Base-by-base conservation (phyloP, 2,888 invertebrate genomes). In the Lasioglossum morio region DNA sequence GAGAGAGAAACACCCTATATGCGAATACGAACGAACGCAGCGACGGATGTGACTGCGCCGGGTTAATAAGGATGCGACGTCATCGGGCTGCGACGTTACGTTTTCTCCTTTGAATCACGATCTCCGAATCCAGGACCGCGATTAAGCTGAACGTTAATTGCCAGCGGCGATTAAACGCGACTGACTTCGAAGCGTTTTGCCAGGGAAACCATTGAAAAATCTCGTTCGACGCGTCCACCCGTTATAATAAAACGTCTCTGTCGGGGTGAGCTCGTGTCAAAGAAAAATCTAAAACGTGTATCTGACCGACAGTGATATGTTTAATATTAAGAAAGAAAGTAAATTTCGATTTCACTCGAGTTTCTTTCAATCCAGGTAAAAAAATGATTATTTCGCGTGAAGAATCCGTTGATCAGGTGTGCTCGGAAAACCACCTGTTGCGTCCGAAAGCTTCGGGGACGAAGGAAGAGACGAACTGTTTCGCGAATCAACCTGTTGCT, bases 41-140 rank as follows among this genome's bases (percentile, higher is more conserved):
- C 84, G 87, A 90, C 92, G 93, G 92, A 93, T 93, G 91, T 91
- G 84, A 89, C 86, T 84, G 80, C 90, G 89, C 86, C 89, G 90
- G 87, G 90, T 92, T 93, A 93, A 93, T 93, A 92, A 93, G 93
- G 93, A 93, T 92, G 92, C 92, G 87, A 91, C 92, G 92, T 92
- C 92, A 93, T 87, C 91, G 84, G 81, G 79, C 81, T 79, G 84
- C 85, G 81, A 84, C 78, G 84, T 87, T 86, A 80, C 63, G 75
- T 86, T 92, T 90, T 88, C 87, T 87, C 81, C 82, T 86, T 87
- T 75, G 86, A 90, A 87, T 87, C 81, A 84, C 86, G 82, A 87
- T 82, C 81, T 82, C 69, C 46, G 48, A 79, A 88, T 79, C 79
- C 73, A 75, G 63, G 48, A 76, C 53, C 66, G 60, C 72, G 74